Evolutionary conservation across 2,113 vertebrate species (phyloP).

Genomic region (Polypterus senegalus): DNA sequence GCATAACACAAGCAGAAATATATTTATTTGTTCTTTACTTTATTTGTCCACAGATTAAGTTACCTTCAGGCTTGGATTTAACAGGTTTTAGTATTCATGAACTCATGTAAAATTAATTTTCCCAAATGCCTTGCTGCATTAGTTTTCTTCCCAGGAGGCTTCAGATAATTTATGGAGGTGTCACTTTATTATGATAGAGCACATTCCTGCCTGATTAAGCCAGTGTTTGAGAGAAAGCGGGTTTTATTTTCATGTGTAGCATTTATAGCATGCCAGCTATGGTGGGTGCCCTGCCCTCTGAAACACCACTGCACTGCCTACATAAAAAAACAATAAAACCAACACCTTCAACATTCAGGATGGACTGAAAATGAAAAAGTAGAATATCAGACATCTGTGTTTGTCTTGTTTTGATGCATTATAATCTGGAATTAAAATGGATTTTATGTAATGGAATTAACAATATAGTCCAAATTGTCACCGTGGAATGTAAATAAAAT

Average conservation of each 20-base stretch:
- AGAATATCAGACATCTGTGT: no score
- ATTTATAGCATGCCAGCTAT: no score
- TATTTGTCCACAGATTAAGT: conserved; percentile 6
- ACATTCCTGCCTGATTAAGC: conserved; percentile 7
- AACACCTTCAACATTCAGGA: no score
- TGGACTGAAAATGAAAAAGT: no score
- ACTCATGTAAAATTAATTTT: conserved; percentile 9
- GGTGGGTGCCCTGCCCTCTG: no score
- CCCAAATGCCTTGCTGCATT: conserved; percentile 8
- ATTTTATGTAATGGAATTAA: no score
- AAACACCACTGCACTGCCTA: no score
- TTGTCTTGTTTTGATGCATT: no score
- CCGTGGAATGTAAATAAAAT: no score
- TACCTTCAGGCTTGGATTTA: conserved; percentile 6
- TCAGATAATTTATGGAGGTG: conserved; percentile 8
- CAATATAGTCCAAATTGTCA: no score
- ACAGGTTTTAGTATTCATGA: conserved; percentile 4
- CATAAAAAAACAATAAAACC: no score
- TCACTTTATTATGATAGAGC: conserved; percentile 7
- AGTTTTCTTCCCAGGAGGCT: neutral
- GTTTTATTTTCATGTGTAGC: neutral
- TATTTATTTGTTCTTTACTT: conserved; percentile 3
- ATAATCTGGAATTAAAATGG: no score
- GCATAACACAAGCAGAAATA: neutral
- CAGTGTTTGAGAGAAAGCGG: neutral